Conservation (phyloP, 1,140 invertebrate species). For the Lordiphosa stackelbergi region DNA sequence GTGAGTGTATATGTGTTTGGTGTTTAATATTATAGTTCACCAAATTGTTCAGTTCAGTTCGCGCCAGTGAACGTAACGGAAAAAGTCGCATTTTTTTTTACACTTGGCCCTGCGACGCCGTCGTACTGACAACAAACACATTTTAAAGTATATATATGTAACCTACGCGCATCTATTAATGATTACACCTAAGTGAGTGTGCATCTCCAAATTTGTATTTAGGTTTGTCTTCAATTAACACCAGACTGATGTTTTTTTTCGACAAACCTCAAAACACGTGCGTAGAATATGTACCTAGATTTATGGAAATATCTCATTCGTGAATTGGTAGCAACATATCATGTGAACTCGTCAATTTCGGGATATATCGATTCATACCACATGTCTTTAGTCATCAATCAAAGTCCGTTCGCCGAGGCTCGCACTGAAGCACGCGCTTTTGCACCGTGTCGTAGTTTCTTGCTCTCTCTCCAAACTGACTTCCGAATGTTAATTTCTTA, state of each 20-base stretch:
- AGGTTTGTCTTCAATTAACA: constrained; percentile 37
- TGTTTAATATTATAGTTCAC: constrained; percentile 70
- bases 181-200: constrained; percentile 1
- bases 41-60: constrained; percentile 68
- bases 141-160: constrained; percentile 10
- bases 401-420: constrained; percentile 21
- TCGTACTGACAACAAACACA: constrained; percentile 15
- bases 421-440: not conserved
- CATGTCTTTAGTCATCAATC: constrained; percentile 35
- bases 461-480: not conserved
- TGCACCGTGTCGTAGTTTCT: constrained; percentile 6
- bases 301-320: not conserved
- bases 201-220: constrained; percentile 31
- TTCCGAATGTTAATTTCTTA: not conserved
- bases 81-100: constrained; percentile 45
- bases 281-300: not conserved
- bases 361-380: constrained; percentile 22
- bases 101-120: constrained; percentile 8
- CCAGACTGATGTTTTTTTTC: constrained; percentile 14
- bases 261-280: constrained; percentile 20
- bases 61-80: constrained; percentile 71
- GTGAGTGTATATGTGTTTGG: constrained; percentile 15
- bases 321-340: not conserved
- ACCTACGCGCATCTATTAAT: not conserved
- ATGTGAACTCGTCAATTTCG: not conserved